Percentiles rank a stretch among this genome's conserved stretches.
Conservation (phyloP, 2,113 vertebrate species). For the Tenebrosternarchus preto region DNA sequence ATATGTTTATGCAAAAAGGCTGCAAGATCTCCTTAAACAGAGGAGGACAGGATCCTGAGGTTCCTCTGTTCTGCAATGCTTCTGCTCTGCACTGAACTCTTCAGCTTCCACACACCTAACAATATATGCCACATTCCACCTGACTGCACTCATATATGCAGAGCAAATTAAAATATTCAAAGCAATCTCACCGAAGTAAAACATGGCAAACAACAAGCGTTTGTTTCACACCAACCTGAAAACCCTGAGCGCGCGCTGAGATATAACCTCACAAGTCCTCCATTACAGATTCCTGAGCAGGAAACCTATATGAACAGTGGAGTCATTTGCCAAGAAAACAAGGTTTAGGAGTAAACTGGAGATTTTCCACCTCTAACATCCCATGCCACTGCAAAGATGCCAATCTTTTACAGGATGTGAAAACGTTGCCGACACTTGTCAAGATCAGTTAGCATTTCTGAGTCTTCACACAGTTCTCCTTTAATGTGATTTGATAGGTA, state of each 20-base stretch:
- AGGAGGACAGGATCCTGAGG: background rate
- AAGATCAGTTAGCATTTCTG: constrained; percentile 41
- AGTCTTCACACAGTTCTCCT: constrained; percentile 45
- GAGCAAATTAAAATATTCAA: constrained; percentile 26
- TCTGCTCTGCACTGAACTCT: constrained; percentile 10
- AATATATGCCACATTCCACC: constrained; percentile 3
- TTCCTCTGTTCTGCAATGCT: constrained; percentile 5
- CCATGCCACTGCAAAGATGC: constrained; percentile 34
- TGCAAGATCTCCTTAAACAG: background rate
- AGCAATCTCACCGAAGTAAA: constrained; percentile 5
- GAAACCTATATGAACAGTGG: constrained; percentile 5
- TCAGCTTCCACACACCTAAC: constrained; percentile 19
- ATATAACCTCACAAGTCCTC: constrained; percentile 11
- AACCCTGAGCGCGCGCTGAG: background rate
- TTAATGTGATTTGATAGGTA: constrained; percentile 45
- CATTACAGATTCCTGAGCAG: no score
- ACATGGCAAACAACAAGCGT: background rate
- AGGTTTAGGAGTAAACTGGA: background rate
- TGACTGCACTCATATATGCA: constrained; percentile 14
- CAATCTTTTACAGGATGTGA: constrained; percentile 36
- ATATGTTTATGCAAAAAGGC: constrained; percentile 15
- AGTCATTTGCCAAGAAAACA: background rate
- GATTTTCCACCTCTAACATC: constrained; percentile 4
- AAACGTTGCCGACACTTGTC: constrained; percentile 46
- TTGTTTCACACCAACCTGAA: constrained; percentile 2